Percentiles rank a stretch among this genome's conserved stretches.
These are phyloP conservation scores for Zaprionus capensis DNA, from an alignment of 1,140 invertebrate genomes.

Conservation along the genomic window DNA sequence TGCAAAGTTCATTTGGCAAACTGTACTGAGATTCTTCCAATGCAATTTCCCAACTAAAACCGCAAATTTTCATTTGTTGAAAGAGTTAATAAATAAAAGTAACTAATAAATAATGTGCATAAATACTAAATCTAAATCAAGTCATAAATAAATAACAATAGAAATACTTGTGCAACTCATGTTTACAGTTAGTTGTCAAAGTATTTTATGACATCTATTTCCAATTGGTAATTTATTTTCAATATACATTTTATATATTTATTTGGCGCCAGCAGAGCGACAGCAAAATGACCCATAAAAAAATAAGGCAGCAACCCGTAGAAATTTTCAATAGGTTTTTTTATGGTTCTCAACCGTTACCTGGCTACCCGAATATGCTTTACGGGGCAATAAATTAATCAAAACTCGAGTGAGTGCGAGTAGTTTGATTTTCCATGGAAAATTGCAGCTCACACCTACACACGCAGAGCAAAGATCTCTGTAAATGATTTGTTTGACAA, in stretches of 20 bases:
- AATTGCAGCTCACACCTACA: slow-evolving; percentile 72
- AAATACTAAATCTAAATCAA: slow-evolving; percentile 12
- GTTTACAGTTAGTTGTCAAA: slow-evolving; percentile 20
- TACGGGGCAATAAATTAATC: slow-evolving; percentile 50
- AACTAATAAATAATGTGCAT: slow-evolving; percentile 8
- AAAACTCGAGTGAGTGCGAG: slow-evolving; percentile 40
- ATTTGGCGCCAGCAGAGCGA: slow-evolving; percentile 37
- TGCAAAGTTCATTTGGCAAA: slow-evolving; percentile 49
- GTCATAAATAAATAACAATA: slow-evolving; percentile 1
- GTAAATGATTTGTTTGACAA: slow-evolving; percentile 78
- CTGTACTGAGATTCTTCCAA: slow-evolving; percentile 63
- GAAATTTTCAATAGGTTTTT: slow-evolving; percentile 31
- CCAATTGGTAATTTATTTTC: slow-evolving; percentile 17
- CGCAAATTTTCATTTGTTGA: slow-evolving; percentile 56
- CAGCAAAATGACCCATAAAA: slow-evolving; percentile 36
- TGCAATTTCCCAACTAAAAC: slow-evolving; percentile 48
- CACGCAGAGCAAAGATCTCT: slow-evolving; percentile 43
- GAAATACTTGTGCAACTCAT: slow-evolving; percentile 11
- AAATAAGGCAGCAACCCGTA: slow-evolving; percentile 35
- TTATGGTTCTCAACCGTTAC: slow-evolving; percentile 30
- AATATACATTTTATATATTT: slow-evolving; percentile 7
- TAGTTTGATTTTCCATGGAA: slow-evolving; percentile 59
- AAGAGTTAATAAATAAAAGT: background rate
- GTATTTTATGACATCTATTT: slow-evolving; percentile 27
- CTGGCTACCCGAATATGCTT: slow-evolving; percentile 11